phyloP scores from a whole-genome alignment of 2,797 vertebrate species.

The Macroramphosus scolopax region DNA sequence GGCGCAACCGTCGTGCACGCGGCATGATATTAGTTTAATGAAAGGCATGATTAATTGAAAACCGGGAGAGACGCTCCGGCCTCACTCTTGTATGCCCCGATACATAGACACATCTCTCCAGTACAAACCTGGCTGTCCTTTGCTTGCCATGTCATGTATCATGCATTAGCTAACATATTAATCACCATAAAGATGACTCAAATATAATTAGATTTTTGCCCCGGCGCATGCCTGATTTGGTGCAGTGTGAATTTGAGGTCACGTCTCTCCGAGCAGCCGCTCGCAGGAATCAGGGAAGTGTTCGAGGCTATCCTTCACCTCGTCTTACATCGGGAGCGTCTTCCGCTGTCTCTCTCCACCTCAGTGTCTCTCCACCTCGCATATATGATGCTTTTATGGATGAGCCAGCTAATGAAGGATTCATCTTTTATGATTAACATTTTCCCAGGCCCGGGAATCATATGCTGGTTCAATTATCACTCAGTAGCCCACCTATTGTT shows the following conservation, averaged over 20 bases:
- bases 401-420: constrained; percentile 63
- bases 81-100: constrained; percentile 31
- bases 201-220: constrained; percentile 60
- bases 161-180: constrained; percentile 67
- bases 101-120: constrained; percentile 29
- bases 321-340: constrained; percentile 28
- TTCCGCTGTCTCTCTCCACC: constrained; percentile 12
- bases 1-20: constrained; percentile 35
- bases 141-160: constrained; percentile 61
- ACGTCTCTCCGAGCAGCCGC: constrained; percentile 30
- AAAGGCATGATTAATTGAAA: constrained; percentile 60
- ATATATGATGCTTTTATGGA: constrained; percentile 64
- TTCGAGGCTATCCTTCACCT: constrained; percentile 46
- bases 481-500: constrained; percentile 71
- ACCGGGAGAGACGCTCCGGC: constrained; percentile 28
- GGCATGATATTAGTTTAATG: constrained; percentile 60
- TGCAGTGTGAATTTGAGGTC: constrained; percentile 63
- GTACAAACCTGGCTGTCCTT: constrained; percentile 32
- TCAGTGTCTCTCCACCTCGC: constrained; percentile 38
- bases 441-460: constrained; percentile 52
- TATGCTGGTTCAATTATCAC: constrained; percentile 66
- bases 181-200: constrained; percentile 67
- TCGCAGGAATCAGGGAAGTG: constrained; percentile 16
- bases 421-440: constrained; percentile 68
- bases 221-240: constrained; percentile 44